Percentiles rank a stretch among this genome's conserved stretches.
Evolutionary conservation across 1,140 invertebrate genomes (phyloP).

Genomic region (Acromyrmex charruanus): DNA sequence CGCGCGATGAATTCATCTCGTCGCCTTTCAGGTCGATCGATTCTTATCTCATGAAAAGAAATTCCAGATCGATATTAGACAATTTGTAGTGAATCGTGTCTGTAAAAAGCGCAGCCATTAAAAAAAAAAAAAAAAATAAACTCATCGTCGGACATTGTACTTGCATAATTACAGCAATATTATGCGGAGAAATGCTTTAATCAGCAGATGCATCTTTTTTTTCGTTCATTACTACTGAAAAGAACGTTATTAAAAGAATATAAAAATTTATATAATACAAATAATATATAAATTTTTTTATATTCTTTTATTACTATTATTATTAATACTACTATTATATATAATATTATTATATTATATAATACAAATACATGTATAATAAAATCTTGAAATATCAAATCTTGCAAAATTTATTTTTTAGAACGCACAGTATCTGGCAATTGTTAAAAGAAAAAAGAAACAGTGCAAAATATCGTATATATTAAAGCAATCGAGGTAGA

Average conservation of each 20-base stretch:
- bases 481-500: background rate
- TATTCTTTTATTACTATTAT: too few relatives aligned
- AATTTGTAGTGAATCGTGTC: constrained; percentile 6
- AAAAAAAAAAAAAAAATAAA: background rate
- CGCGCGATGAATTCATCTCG: constrained; percentile 48
- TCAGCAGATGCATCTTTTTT: background rate
- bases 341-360: background rate
- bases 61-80: background rate
- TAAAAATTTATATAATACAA: background rate
- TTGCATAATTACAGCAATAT: constrained; percentile 9
- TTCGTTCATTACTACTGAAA: background rate
- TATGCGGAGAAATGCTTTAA: background rate
- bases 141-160: background rate
- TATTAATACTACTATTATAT: too few relatives aligned
- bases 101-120: background rate
- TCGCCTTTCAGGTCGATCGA: constrained; percentile 23
- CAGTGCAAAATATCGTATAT: background rate
- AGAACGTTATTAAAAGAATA: too few relatives aligned
- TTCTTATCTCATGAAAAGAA: background rate
- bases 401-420: background rate
- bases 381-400: background rate
- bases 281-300: background rate
- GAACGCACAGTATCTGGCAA: background rate
- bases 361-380: background rate
- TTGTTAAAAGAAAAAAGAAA: background rate